Evolutionary conservation across 2,797 vertebrate genomes (phyloP), one percentile per base, ranked within the genome.

Genomic region (Apogon hyalosoma): DNA sequence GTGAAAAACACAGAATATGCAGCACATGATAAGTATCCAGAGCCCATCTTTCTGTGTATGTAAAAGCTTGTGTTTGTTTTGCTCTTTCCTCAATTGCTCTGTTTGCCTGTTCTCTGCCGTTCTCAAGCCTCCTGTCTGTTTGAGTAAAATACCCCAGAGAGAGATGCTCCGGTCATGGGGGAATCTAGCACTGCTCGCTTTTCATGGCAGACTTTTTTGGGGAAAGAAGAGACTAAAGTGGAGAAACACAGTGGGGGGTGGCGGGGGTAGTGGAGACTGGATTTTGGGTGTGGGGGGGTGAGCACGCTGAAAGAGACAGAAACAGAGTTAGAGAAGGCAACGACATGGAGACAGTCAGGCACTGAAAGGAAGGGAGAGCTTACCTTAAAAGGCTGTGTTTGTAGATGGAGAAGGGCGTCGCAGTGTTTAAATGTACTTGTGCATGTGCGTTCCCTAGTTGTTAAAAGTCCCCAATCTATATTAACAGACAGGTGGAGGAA

Each of bases 351-450:
- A 54, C 48, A 68, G 73, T 75, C 18, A 31, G 62, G 36, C 52
- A 60, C 28, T 58, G 70, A 75, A 38, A 60, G 74, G 78, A 76
- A 68, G 77, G 42, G 79, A 88, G 79, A 77, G 69, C 82, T 86
- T 89, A 80, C 90, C 90, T 89, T 92, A 92, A 90, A 92, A 92
- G 90, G 90, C 84, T 80, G 48, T 88, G 87, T 88, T 88, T 86
- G 80, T 62, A 45, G 80, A 84, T 74, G 66, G 66, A 84, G 82
- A 68, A 28, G 62, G 61, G 63, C 21, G 70, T 64, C 33, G 0
- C 31, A 62, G 58, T 87, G 83, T 87, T 87, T 86, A 79, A 89
- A 87, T 75, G 69, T 66, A 61, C 59, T 69, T 7, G 60, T 73
- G 66, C 60, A 49, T 69, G 69, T 76, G 64, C 36, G 13, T 45